Evolutionary conservation across 2,888 invertebrate genomes (phyloP).

Genomic region (Drosophila nr. perissopoda): DNA sequence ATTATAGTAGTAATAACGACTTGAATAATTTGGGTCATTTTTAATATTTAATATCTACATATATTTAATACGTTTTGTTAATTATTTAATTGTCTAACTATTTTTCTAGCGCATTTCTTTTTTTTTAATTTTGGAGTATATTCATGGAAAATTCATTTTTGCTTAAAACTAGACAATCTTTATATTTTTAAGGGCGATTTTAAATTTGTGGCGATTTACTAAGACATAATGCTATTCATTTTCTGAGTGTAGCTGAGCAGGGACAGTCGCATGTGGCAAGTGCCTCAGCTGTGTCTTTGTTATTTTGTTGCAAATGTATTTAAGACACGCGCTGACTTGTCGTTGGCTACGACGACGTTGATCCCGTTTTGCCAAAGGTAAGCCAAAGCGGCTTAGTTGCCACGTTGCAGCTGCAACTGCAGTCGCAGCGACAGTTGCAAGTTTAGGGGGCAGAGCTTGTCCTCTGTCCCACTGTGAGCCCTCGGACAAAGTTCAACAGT

Average conservation of each 20-base stretch:
- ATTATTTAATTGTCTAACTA: too few relatives aligned
- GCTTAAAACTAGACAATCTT: not conserved
- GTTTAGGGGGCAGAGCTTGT: constrained; percentile 18
- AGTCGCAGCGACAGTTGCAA: constrained; percentile 3
- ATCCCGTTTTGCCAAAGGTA: constrained; percentile 65
- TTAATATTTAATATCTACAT: too few relatives aligned
- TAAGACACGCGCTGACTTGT: constrained; percentile 64
- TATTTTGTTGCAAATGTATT: constrained; percentile 51
- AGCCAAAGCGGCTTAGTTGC: constrained; percentile 72
- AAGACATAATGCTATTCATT: not conserved
- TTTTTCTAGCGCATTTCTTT: too few relatives aligned
- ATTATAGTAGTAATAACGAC: too few relatives aligned
- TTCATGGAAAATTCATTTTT: not conserved
- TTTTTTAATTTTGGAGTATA: too few relatives aligned
- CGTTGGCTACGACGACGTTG: constrained; percentile 58
- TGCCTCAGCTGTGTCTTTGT: constrained; percentile 41
- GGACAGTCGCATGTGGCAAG: constrained; percentile 7
- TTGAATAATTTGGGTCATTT: too few relatives aligned
- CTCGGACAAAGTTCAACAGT: constrained; percentile 71
- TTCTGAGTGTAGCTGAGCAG: constrained; percentile 15
- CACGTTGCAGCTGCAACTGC: constrained; percentile 15
- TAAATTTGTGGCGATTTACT: not conserved
- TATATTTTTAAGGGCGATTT: not conserved
- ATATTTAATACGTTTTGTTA: too few relatives aligned
- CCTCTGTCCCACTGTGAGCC: constrained; percentile 22